phyloP scores from a whole-genome alignment of 92 coral and sea anemone species.

The Palythoa caribaeorum region DNA sequence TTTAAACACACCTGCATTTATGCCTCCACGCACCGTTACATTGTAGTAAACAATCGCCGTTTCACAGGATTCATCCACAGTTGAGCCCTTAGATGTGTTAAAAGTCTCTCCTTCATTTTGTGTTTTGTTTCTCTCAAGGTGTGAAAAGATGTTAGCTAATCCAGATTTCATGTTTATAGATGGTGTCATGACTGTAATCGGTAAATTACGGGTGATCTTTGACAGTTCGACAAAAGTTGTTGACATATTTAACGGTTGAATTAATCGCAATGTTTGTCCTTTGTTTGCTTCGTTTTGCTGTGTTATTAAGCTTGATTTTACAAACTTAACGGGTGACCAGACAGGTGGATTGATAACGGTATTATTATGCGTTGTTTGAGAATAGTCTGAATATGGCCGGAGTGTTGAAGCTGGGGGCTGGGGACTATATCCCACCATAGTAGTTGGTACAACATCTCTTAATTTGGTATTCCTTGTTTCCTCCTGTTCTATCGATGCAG shows the following conservation, averaged over 20 bases:
- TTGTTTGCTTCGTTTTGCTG: constrained; percentile 52
- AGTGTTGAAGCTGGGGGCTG: not conserved
- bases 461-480: not conserved
- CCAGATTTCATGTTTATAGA: too few species aligned
- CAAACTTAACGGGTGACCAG: constrained; percentile 26
- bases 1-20: constrained; percentile 81
- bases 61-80: too few species aligned
- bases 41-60: constrained; percentile 29
- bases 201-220: too few species aligned
- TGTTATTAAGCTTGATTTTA: constrained; percentile 46
- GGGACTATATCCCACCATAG: not conserved
- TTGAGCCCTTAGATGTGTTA: too few species aligned
- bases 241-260: too few species aligned
- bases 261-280: not conserved
- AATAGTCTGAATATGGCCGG: not conserved
- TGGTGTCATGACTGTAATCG: too few species aligned
- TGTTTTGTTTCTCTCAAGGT: too few species aligned
- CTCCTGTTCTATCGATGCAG: not conserved
- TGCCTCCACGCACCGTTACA: constrained; percentile 86
- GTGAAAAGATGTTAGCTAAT: too few species aligned
- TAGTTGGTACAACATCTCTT: not conserved
- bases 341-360: constrained; percentile 22
- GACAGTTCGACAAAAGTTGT: too few species aligned
- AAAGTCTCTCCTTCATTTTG: too few species aligned
- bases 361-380: not conserved